phyloP scores from a whole-genome alignment of 2,888 invertebrate genomes.

The Eristalis intricaria region DNA sequence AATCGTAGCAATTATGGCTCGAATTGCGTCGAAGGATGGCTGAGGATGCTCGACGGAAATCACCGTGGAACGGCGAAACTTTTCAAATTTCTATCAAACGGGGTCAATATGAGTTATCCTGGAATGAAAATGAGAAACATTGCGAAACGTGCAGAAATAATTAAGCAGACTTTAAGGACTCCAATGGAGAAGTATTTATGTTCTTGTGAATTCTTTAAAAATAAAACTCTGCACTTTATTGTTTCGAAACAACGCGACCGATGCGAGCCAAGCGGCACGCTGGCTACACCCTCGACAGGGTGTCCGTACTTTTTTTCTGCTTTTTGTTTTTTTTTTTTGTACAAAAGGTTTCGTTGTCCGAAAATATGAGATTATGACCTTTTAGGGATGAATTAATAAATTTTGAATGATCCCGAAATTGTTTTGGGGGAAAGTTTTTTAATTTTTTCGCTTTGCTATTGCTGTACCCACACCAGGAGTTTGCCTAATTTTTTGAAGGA shows the following conservation, averaged over 20 bases:
- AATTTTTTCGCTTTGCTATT: background rate
- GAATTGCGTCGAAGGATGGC: slow-evolving; percentile 23
- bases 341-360: background rate
- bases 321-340: background rate
- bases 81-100: slow-evolving; percentile 30
- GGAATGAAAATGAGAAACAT: background rate
- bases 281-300: background rate
- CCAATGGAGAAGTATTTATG: slow-evolving; percentile 32
- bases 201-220: slow-evolving; percentile 27
- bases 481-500: slow-evolving; percentile 5
- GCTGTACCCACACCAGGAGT: background rate
- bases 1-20: slow-evolving; percentile 57
- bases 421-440: slow-evolving; percentile 48
- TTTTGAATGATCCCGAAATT: slow-evolving; percentile 55
- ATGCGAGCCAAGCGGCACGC: background rate
- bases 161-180: slow-evolving; percentile 42
- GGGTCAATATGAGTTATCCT: slow-evolving; percentile 24
- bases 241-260: background rate
- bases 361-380: slow-evolving; percentile 37
- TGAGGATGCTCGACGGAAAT: background rate
- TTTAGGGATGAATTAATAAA: slow-evolving; percentile 57
- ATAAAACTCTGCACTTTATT: slow-evolving; percentile 32
- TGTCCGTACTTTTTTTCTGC: background rate
- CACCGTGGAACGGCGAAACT: background rate
- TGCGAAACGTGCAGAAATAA: slow-evolving; percentile 31